Conservation (phyloP, 2,888 invertebrate species). For the Ornithoptera alexandrae region DNA sequence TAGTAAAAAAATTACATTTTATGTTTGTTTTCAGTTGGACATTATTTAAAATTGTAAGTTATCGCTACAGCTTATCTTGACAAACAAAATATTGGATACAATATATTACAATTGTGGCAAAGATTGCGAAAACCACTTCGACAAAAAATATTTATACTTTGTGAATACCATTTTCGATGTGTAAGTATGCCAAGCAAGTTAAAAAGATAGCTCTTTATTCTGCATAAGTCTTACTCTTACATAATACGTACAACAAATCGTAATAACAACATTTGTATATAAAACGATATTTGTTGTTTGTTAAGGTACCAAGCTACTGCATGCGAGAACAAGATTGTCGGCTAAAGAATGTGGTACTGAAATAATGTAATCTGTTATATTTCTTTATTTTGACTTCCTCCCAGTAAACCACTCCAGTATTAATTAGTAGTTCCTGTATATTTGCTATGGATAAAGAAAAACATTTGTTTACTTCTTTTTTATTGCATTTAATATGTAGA, state of each 20-base stretch:
- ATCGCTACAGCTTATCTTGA: not conserved
- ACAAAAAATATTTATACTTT: not conserved
- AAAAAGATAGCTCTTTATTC: not conserved
- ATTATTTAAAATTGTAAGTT: constrained; percentile 2
- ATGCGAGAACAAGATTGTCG: constrained; percentile 23
- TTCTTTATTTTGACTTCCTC: constrained; percentile 11
- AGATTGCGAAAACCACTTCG: not conserved
- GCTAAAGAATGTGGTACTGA: constrained; percentile 25
- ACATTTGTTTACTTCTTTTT: not conserved
- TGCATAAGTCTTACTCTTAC: not conserved
- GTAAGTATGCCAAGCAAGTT: constrained; percentile 10
- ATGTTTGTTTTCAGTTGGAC: constrained; percentile 9
- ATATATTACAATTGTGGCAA: not conserved
- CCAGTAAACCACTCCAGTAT: not conserved
- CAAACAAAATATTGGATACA: not conserved
- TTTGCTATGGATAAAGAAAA: constrained; percentile 12
- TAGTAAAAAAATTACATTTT: not conserved
- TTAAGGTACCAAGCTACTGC: constrained; percentile 16
- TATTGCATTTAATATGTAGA: not conserved
- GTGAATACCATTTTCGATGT: not conserved
- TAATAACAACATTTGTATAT: constrained; percentile 7
- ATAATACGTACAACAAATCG: not conserved
- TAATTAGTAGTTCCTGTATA: constrained; percentile 9
- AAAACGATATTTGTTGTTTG: not conserved
- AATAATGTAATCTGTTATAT: constrained; percentile 28